Percentiles rank a stretch among this genome's conserved stretches.
Evolutionary conservation across 2,797 vertebrate species (phyloP).

Genomic region (Aotus griseimembra): DNA sequence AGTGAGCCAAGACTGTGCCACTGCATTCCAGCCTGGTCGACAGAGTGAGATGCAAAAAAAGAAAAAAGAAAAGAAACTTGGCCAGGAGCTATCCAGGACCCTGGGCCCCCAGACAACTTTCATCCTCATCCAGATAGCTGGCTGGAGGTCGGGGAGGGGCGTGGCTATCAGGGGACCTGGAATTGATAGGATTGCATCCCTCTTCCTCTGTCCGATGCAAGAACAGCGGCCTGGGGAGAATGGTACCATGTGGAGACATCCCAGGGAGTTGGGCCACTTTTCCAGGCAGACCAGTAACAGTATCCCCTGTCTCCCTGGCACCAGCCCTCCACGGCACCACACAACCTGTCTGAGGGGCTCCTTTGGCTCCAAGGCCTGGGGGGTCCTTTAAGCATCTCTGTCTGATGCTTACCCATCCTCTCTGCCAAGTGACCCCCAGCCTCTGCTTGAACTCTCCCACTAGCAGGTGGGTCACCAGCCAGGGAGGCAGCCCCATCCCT

Average conservation of each 20-base stretch:
- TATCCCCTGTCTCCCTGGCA: background rate
- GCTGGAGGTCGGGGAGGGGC: background rate
- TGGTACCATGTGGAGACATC: background rate
- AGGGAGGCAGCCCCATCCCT: background rate
- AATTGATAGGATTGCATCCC: background rate
- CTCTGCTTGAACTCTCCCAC: background rate
- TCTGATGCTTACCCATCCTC: background rate
- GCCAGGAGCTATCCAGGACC: background rate
- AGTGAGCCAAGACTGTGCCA: background rate
- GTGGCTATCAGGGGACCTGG: background rate
- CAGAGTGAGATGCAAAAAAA: no score
- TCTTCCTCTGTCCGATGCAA: no score
- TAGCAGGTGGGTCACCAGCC: background rate
- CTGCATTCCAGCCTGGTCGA: no score
- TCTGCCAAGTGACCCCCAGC: rapidly evolving
- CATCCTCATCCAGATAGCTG: background rate
- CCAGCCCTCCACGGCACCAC: background rate
- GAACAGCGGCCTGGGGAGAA: background rate
- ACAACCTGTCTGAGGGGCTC: background rate
- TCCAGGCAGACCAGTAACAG: background rate
- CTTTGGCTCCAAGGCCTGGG: background rate
- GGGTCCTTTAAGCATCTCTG: no score
- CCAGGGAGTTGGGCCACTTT: background rate
- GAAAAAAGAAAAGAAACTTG: no score
- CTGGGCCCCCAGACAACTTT: background rate